These are phyloP conservation scores for Excalfactoria chinensis DNA, from an alignment of 2,113 vertebrate species.

Conservation along the genomic window DNA sequence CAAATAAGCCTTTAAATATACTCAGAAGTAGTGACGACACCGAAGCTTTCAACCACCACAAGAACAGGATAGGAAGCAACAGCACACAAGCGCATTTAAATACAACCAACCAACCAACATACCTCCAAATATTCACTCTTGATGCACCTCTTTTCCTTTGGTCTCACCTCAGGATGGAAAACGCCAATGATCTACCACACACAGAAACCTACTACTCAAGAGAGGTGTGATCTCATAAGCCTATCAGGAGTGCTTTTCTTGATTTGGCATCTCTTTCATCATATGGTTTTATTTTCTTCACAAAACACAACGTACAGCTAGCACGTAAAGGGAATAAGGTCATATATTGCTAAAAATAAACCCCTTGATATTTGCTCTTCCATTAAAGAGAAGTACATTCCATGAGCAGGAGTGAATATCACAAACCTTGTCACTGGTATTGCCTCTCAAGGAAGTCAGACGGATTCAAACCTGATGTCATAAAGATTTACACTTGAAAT, in stretches of 20 bases:
- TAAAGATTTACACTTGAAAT: not conserved
- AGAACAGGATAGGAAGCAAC: not conserved
- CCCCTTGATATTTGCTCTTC: not conserved
- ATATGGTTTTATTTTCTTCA: not conserved
- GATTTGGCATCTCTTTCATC: not conserved
- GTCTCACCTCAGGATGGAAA: not conserved
- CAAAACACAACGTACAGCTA: not conserved
- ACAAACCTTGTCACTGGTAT: not conserved
- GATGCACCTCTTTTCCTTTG: not conserved
- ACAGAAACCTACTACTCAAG: not conserved
- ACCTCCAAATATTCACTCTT: not conserved
- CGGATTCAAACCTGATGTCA: not conserved
- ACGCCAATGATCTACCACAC: not conserved
- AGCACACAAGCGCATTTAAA: not conserved
- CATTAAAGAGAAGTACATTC: not conserved
- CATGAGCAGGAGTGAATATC: not conserved
- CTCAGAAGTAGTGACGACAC: not conserved
- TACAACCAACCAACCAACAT: not conserved
- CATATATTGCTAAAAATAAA: not conserved
- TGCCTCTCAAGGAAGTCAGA: not conserved
- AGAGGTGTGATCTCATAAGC: not conserved
- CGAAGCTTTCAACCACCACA: not conserved
- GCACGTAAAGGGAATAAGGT: not conserved
- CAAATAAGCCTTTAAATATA: not conserved
- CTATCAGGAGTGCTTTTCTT: not conserved